Base-by-base conservation (phyloP, 1,140 invertebrate genomes). In the Drosophila seguyi region DNA sequence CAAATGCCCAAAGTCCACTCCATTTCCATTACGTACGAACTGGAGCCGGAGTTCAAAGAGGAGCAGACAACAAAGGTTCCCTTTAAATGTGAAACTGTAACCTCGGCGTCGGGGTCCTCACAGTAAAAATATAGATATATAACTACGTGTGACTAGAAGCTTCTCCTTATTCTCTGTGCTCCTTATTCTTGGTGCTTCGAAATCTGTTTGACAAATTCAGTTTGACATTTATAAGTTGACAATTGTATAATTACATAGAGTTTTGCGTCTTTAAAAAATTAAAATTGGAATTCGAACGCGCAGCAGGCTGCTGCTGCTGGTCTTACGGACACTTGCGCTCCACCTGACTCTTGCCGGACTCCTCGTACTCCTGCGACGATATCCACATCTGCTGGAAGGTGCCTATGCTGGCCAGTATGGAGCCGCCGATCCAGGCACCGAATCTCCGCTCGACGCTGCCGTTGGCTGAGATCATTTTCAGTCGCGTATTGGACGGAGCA, bases 331-430 rank as follows among this genome's bases (percentile, higher is more conserved):
- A 98, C 93, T 98, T 98, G 79, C 98, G 94, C 85, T 99, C 98
- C 34, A 99, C 96, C 93, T 98, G 97, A 22, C 95, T 94, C 88
- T 98, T 98, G 4, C 98, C 98, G 1, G 96, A 96, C 92, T 99
- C 98, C 83, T 99, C 98, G 93, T 99, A 99, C 93, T 99, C 98
- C 92, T 98, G 98, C 79, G 98, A 98, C 0, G 97, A 98, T 66
- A 99, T 97, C 98, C 98, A 99, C 97, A 99, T 98, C 93, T 99
- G 98, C 92, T 99, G 98, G 94, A 99, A 99, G 10, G 98, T 98
- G 29, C 98, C 98, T 72, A 99, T 95, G 1, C 98, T 99, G 1
- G 97, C 98, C 27, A 99, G 93, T 75, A 99, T 99, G 0, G 98
- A 99, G 1, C 98, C 98, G 44, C 98, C 98, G 66, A 99, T 99